A percentile compares a stretch with the other conserved stretches of the same genome.
Evolutionary conservation across 2,888 invertebrate species (phyloP).

Genomic region (Drymonia ruficornis): DNA sequence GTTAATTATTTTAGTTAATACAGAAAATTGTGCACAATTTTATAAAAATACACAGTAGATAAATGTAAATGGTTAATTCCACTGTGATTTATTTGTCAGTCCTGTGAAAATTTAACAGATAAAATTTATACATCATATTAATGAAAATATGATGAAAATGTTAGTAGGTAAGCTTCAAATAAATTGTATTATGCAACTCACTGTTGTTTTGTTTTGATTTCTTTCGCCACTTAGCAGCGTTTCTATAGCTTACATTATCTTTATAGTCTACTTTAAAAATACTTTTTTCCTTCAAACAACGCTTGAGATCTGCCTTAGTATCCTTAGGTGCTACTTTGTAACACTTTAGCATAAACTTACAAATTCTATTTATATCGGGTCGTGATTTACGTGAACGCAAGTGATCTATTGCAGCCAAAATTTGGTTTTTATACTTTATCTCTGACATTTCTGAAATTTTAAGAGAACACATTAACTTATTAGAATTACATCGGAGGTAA

Average conservation of each 20-base stretch:
- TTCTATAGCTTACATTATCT: conserved; percentile 93
- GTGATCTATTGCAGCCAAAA: conserved; percentile 94
- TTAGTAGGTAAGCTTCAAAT: conserved; percentile 2
- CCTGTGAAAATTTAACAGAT: too few relatives aligned
- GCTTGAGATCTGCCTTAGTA: conserved; percentile 89
- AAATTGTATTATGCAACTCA: conserved; percentile 46
- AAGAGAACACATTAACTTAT: conserved; percentile 20
- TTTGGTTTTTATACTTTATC: conserved; percentile 89
- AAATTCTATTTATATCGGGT: conserved; percentile 92
- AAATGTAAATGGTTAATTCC: neutral
- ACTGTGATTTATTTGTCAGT: neutral
- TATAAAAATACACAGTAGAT: too few relatives aligned
- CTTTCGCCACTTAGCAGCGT: conserved; percentile 89
- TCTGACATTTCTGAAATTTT: conserved; percentile 81
- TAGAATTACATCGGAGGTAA: conserved; percentile 4
- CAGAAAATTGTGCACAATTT: too few relatives aligned
- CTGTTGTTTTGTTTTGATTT: conserved; percentile 64
- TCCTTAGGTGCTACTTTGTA: conserved; percentile 89
- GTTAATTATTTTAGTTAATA: too few relatives aligned
- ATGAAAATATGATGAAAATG: neutral
- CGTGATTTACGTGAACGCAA: conserved; percentile 93
- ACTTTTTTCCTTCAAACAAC: conserved; percentile 89
- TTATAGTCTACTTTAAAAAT: conserved; percentile 94
- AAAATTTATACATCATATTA: too few relatives aligned
- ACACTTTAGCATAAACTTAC: conserved; percentile 91